phyloP scores from a whole-genome alignment of 2,113 vertebrate species.

The Mustelus asterias region DNA sequence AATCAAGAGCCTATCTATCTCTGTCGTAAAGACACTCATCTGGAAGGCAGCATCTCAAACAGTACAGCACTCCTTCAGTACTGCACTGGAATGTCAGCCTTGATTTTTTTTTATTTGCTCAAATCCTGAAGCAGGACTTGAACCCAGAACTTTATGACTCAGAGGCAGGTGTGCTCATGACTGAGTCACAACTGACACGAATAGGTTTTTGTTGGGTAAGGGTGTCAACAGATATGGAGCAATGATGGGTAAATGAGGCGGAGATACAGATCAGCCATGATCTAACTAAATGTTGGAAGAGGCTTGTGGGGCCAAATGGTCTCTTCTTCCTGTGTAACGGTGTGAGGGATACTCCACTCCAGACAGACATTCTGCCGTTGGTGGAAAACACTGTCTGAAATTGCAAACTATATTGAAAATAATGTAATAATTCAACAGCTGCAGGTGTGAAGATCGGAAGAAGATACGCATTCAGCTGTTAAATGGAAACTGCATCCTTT shows the following conservation, averaged over 20 bases:
- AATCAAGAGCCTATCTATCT: no score
- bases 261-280: not conserved
- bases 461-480: slow-evolving; percentile 27
- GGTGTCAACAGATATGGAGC: not conserved
- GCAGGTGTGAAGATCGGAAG: slow-evolving; percentile 19
- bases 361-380: not conserved
- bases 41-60: not conserved
- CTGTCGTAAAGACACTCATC: not conserved
- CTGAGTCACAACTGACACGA: not conserved
- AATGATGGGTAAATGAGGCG: not conserved
- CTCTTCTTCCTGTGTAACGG: not conserved
- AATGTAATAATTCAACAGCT: slow-evolving; percentile 24
- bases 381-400: slow-evolving; percentile 26
- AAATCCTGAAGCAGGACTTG: not conserved
- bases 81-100: not conserved
- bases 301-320: not conserved
- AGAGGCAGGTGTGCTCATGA: not conserved
- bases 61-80: not conserved
- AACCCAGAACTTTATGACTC: not conserved
- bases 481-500: not conserved
- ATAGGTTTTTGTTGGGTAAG: not conserved
- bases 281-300: not conserved
- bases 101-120: not conserved
- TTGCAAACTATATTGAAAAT: slow-evolving; percentile 16
- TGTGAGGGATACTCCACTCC: not conserved